Percentiles rank a stretch among this genome's conserved stretches.
phyloP scores from a whole-genome alignment of 1,140 invertebrate species.

The Papilio polytes region DNA sequence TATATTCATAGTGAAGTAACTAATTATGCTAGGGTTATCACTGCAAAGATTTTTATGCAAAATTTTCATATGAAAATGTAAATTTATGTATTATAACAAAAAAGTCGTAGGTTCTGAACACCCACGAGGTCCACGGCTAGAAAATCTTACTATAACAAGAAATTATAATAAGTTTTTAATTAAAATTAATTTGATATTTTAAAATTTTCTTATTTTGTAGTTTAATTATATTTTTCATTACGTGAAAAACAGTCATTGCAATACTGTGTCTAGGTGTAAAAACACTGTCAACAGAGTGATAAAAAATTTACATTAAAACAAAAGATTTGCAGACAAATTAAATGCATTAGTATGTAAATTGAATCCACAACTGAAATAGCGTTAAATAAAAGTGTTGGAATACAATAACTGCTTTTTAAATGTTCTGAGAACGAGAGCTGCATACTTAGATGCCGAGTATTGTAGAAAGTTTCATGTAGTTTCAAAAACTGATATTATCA shows the following conservation, averaged over 20 bases:
- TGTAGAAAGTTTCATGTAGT: neutral
- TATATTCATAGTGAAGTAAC: neutral
- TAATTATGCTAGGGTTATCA: neutral
- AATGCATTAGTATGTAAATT: conserved; percentile 35
- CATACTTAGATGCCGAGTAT: conserved; percentile 28
- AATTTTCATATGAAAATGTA: too few species aligned
- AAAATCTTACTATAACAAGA: too few species aligned
- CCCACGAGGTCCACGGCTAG: too few species aligned
- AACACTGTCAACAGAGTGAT: neutral
- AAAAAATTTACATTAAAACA: conserved; percentile 5
- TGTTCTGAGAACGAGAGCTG: conserved; percentile 16
- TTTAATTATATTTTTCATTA: too few species aligned
- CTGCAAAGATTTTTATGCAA: neutral
- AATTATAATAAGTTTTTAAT: too few species aligned
- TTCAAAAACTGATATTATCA: neutral
- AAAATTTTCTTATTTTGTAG: too few species aligned
- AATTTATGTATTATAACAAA: too few species aligned
- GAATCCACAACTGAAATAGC: conserved; percentile 27
- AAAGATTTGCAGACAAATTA: conserved; percentile 23
- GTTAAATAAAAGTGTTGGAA: conserved; percentile 25
- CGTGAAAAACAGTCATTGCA: neutral
- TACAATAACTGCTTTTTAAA: conserved; percentile 33
- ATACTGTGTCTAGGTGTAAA: too few species aligned
- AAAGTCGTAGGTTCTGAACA: too few species aligned
- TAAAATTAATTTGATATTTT: too few species aligned